Conservation (phyloP, 2,113 vertebrate genomes). For the Eonycteris spelaea region DNA sequence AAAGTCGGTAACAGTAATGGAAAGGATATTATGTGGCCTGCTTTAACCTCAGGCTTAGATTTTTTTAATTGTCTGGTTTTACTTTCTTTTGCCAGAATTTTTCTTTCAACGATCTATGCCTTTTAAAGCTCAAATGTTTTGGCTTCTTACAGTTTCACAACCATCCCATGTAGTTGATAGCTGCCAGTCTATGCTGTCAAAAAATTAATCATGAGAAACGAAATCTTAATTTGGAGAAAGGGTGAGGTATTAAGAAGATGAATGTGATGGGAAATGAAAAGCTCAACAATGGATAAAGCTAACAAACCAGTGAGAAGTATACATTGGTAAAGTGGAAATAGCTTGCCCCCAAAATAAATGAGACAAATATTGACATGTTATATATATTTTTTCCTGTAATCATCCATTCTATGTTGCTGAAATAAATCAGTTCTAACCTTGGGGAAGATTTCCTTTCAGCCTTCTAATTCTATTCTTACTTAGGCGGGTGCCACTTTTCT, state of each 20-base stretch:
- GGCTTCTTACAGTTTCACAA: background rate
- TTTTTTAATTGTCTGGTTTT: background rate
- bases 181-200: background rate
- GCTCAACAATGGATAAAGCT: background rate
- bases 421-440: background rate
- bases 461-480: background rate
- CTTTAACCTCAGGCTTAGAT: background rate
- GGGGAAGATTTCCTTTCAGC: background rate
- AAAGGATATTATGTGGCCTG: background rate
- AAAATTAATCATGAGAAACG: slow-evolving; percentile 10
- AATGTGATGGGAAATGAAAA: background rate
- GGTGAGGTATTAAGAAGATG: background rate
- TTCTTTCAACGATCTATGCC: background rate
- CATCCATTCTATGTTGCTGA: background rate
- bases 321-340: background rate
- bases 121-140: slow-evolving; percentile 12
- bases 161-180: background rate
- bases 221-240: slow-evolving; percentile 9
- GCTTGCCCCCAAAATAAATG: background rate
- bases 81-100: background rate
- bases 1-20: background rate
- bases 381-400: background rate
- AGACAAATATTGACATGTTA: background rate
- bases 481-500: background rate
- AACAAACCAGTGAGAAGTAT: background rate